Conservation (phyloP, 1,140 invertebrate genomes). For the Aphidius ervi region DNA sequence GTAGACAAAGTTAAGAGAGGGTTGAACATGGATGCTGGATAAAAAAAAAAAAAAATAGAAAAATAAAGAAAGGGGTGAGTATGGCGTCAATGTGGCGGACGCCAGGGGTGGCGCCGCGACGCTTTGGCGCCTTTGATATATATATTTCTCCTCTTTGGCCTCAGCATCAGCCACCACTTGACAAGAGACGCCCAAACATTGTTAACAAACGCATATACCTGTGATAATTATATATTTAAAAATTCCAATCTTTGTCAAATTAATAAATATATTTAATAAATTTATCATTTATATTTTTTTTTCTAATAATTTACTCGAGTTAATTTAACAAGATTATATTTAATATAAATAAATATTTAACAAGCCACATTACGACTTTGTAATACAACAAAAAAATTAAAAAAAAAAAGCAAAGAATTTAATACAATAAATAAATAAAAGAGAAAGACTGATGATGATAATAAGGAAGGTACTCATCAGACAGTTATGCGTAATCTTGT, state of each 20-base stretch:
- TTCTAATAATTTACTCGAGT: too few species aligned
- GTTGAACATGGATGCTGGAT: neutral
- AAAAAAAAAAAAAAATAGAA: neutral
- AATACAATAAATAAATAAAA: neutral
- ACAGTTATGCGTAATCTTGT: conserved; percentile 38
- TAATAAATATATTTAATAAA: too few species aligned
- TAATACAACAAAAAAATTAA: too few species aligned
- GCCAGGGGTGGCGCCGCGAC: conserved; percentile 51
- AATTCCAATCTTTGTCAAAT: too few species aligned
- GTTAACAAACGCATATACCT: too few species aligned
- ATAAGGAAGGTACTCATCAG: neutral
- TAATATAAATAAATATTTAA: too few species aligned
- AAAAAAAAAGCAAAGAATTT: too few species aligned
- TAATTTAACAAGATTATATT: too few species aligned
- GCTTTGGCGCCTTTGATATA: conserved; percentile 46
- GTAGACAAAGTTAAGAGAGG: conserved; percentile 16
- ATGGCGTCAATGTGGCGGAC: conserved; percentile 48
- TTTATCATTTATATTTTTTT: too few species aligned
- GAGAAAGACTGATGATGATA: neutral
- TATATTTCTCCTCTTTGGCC: conserved; percentile 23
- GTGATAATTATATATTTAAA: too few species aligned
- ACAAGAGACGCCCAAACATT: conserved; percentile 1
- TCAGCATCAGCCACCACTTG: conserved; percentile 6
- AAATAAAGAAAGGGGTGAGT: conserved; percentile 28
- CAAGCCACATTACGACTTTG: too few species aligned